Conservation (phyloP, 2,797 vertebrate genomes). For the Anguilla pacifica region DNA sequence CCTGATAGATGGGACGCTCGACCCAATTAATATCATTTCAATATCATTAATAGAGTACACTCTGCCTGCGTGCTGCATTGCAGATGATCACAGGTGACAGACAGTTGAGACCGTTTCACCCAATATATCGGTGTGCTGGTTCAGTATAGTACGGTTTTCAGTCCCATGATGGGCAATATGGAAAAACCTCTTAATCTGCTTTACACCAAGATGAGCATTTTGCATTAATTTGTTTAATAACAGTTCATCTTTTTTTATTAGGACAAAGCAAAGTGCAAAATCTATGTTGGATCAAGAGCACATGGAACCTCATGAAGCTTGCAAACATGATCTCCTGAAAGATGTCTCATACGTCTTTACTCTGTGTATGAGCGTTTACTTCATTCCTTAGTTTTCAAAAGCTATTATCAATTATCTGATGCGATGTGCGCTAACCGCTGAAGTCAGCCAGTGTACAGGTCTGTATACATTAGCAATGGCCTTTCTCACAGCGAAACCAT, state of each 20-base stretch:
- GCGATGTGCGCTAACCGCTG: not conserved
- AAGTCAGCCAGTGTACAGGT: constrained; percentile 1
- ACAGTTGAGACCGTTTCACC: not conserved
- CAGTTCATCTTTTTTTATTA: not conserved
- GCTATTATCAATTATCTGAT: too few species aligned
- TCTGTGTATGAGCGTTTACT: not conserved
- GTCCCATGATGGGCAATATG: not conserved
- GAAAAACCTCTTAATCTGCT: not conserved
- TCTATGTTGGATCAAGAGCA: not conserved
- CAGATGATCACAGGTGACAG: constrained; percentile 7
- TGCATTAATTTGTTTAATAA: not conserved
- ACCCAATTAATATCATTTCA: constrained; percentile 49
- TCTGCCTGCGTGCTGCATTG: constrained; percentile 33
- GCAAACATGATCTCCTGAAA: not conserved
- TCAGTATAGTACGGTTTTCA: not conserved
- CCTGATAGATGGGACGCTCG: constrained; percentile 63
- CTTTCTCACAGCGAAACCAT: constrained; percentile 47
- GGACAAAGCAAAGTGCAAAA: not conserved
- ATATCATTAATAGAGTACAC: constrained; percentile 39
- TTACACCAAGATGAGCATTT: not conserved
- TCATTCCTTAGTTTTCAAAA: not conserved
- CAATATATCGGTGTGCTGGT: not conserved
- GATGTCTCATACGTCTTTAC: not conserved
- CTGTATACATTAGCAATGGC: constrained; percentile 36
- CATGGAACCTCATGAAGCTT: not conserved